Base-by-base conservation (phyloP, 2,113 vertebrate genomes). In the Nothobranchius kuhntae region DNA sequence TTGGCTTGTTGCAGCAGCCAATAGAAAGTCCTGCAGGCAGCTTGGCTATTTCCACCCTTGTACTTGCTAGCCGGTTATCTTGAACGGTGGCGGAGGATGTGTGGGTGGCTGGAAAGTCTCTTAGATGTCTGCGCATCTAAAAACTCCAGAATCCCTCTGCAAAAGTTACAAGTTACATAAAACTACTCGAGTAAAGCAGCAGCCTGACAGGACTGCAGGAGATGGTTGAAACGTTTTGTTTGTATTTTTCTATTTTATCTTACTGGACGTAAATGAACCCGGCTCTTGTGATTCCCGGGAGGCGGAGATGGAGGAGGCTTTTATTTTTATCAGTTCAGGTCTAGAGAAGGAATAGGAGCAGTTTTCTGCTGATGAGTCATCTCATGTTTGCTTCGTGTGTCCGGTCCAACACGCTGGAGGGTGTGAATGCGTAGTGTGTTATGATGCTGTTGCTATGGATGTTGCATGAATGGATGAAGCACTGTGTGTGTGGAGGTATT, bases 161-260 rank as follows among this genome's bases (percentile, higher is more conserved):
- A 5, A 15, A 66, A 59, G 15, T 42, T 56, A 13, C 1, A 36
- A 21, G 69, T 84, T 86, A 72, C 66, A 48, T 82, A 80, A 83
- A 81, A 47, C 13, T 21, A 13, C 67, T 88, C 88, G 73, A 79
- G 65, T 84, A 87, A 86, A 87, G 48, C 65, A 72, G 79, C 54
- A 71, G 48, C 45, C 48, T 57, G 72, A 68, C 73, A 17, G 47
- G 44, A 42, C 13, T 35, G 14, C 13, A 47, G 44, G 21, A 59
- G 68, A 71, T 15, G 3, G 1, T 36, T 45, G 61, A 75, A 77
- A 76, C 64, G 53, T 24, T 63, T 71, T 67, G 24, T 53, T 52
- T 51, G 48, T 4, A 46, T 7, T 7, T 17, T 51, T 51, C 17
- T 21, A 10, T 48, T 59, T 17, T 12, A 11, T n/a, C 38, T 53